A percentile compares a stretch with the other conserved stretches of the same genome.
These are phyloP conservation scores for Drosophila miranda DNA, from an alignment of 1,140 invertebrate species.

Conservation along the genomic window DNA sequence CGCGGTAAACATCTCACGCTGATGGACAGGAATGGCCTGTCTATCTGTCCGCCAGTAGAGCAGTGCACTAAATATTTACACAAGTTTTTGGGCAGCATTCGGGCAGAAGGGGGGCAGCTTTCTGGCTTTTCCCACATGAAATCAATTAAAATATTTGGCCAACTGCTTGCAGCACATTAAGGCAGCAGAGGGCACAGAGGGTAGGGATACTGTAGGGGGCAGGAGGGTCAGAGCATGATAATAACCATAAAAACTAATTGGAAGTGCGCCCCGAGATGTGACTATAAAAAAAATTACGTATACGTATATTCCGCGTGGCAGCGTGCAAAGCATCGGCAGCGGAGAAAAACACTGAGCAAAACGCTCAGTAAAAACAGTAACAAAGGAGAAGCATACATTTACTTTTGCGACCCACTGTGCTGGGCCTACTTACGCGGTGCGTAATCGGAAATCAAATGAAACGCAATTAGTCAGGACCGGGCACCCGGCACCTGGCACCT, in stretches of 20 bases:
- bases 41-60: background rate
- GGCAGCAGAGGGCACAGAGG: background rate
- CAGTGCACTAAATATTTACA: constrained; percentile 51
- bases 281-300: constrained; percentile 55
- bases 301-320: constrained; percentile 46
- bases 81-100: background rate
- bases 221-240: constrained; percentile 12
- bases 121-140: constrained; percentile 51
- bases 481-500: constrained; percentile 1
- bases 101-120: constrained; percentile 5
- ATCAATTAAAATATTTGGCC: constrained; percentile 73
- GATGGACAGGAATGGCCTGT: constrained; percentile 18
- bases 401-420: background rate
- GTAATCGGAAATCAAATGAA: constrained; percentile 36
- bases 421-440: background rate
- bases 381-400: too few relatives aligned
- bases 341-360: too few relatives aligned
- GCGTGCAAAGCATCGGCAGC: background rate
- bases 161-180: constrained; percentile 56
- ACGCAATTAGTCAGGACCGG: constrained; percentile 51
- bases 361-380: too few relatives aligned
- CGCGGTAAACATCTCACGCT: background rate
- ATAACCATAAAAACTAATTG: constrained; percentile 66
- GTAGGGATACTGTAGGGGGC: background rate
- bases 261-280: constrained; percentile 46